phyloP scores from a whole-genome alignment of 2,113 vertebrate genomes.

The Empidonax alnorum region DNA sequence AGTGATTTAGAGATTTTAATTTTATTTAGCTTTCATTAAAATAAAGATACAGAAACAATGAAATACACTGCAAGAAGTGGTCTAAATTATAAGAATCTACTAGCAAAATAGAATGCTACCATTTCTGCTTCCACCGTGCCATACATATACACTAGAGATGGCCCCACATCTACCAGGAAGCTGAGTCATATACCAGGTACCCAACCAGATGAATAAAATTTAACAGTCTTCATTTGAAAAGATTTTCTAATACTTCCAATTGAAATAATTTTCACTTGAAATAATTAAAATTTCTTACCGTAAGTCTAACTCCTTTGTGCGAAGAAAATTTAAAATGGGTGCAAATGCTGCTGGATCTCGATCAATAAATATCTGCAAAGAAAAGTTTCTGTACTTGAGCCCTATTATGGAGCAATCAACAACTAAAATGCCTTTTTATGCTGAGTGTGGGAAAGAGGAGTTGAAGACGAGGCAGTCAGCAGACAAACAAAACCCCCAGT shows the following conservation, averaged over 20 bases:
- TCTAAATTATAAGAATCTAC: background rate
- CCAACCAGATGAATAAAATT: background rate
- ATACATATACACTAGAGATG: background rate
- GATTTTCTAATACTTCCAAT: background rate
- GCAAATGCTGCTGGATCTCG: slow-evolving; percentile 97
- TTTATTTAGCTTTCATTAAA: background rate
- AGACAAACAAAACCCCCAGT: background rate
- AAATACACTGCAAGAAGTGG: background rate
- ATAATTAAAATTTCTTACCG: slow-evolving; percentile 76
- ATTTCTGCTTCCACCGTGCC: background rate
- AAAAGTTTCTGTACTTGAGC: background rate
- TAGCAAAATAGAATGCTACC: background rate
- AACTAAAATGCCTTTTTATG: background rate
- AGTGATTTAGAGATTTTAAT: background rate
- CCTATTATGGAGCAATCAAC: background rate
- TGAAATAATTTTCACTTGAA: background rate
- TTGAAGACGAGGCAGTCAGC: background rate
- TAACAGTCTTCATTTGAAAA: background rate
- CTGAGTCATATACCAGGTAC: background rate
- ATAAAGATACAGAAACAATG: background rate
- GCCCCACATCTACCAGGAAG: background rate
- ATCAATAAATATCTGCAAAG: slow-evolving; percentile 97
- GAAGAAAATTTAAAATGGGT: slow-evolving; percentile 98
- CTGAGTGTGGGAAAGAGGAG: background rate
- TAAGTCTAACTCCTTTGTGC: slow-evolving; percentile 96